A percentile compares a stretch with the other conserved stretches of the same genome.
Evolutionary conservation across 2,888 invertebrate genomes (phyloP).

Genomic region (Morpho achilles): DNA sequence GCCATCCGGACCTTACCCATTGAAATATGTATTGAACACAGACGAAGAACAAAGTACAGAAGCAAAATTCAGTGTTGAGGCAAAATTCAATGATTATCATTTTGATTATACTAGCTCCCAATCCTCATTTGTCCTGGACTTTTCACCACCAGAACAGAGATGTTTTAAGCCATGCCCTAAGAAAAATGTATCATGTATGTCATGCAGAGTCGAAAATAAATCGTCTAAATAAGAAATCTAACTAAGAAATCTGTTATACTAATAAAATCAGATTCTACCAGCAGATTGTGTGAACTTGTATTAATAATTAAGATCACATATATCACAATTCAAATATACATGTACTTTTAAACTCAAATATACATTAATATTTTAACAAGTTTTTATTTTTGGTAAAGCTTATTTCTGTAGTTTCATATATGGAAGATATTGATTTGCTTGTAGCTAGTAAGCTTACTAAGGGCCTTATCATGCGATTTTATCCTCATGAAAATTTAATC

Average conservation of each 20-base stretch:
- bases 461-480: too few relatives aligned
- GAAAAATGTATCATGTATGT: constrained; percentile 43
- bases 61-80: constrained; percentile 61
- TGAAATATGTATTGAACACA: constrained; percentile 65
- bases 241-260: background rate
- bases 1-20: constrained; percentile 61
- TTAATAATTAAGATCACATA: too few relatives aligned
- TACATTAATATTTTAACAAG: too few relatives aligned
- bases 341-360: too few relatives aligned
- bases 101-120: constrained; percentile 70
- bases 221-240: background rate
- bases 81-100: constrained; percentile 65
- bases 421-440: too few relatives aligned
- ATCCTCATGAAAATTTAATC: too few relatives aligned
- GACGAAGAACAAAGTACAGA: constrained; percentile 26
- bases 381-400: too few relatives aligned
- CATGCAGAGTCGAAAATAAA: constrained; percentile 26
- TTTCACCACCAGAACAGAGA: constrained; percentile 58
- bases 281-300: too few relatives aligned
- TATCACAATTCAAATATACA: too few relatives aligned
- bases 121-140: constrained; percentile 64
- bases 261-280: background rate
- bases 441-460: too few relatives aligned
- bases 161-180: constrained; percentile 54
- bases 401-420: too few relatives aligned